A percentile compares a stretch with the other conserved stretches of the same genome.
Conservation (phyloP, 1,140 invertebrate species). For the Drosophila tropicalis region DNA sequence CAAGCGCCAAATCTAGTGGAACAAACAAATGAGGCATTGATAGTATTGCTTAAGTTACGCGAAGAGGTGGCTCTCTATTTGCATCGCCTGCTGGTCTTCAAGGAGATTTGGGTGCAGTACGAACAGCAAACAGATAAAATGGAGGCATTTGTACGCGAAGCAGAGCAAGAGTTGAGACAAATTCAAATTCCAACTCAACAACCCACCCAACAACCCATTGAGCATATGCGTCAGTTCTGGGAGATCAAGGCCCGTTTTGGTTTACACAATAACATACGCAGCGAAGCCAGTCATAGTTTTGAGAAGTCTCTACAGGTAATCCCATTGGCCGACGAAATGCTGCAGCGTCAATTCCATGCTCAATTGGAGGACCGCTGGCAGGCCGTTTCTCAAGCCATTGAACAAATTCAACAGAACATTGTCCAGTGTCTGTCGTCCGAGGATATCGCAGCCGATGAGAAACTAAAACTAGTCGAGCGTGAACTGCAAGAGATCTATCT, state of each 20-base stretch:
- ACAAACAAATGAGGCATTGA: conserved; percentile 87
- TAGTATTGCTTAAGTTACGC: conserved; percentile 88
- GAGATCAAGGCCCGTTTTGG: conserved; percentile 94
- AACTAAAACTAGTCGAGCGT: conserved; percentile 88
- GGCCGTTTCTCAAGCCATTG: conserved; percentile 86
- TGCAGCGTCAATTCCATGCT: conserved; percentile 90
- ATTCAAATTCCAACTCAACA: conserved; percentile 84
- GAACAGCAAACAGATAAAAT: conserved; percentile 89
- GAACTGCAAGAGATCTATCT: conserved; percentile 88
- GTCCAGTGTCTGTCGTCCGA: conserved; percentile 88
- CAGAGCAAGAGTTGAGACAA: conserved; percentile 86
- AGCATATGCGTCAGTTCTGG: conserved; percentile 92
- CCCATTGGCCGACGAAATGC: conserved; percentile 91
- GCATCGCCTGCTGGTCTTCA: conserved; percentile 88
- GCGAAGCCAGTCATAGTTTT: conserved; percentile 88
- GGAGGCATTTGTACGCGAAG: conserved; percentile 89
- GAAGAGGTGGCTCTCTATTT: conserved; percentile 89
- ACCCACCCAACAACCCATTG: conserved; percentile 85
- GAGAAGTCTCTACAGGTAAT: conserved; percentile 91
- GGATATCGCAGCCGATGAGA: conserved; percentile 88
- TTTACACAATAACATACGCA: conserved; percentile 90
- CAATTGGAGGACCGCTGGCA: conserved; percentile 91
- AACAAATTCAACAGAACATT: conserved; percentile 87
- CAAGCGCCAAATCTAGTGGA: conserved; percentile 89
- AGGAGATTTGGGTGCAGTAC: conserved; percentile 90